phyloP scores from a whole-genome alignment of 2,888 invertebrate species.

The Sinohyriopsis cumingii region DNA sequence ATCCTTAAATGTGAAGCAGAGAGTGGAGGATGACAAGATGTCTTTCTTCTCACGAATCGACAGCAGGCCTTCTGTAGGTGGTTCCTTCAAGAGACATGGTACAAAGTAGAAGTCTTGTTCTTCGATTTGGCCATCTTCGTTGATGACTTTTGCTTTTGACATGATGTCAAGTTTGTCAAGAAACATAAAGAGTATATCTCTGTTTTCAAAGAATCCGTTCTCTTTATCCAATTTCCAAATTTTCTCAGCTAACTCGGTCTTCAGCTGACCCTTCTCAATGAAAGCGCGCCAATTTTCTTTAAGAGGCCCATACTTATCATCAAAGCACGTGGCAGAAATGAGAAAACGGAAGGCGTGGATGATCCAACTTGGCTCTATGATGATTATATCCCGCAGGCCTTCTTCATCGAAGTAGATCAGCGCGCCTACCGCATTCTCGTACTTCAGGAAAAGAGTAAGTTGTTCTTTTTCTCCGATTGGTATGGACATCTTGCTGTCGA shows the following conservation, averaged over 20 bases:
- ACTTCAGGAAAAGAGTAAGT: slow-evolving; percentile 18
- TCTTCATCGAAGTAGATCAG: slow-evolving; percentile 26
- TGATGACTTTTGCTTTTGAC: slow-evolving; percentile 15
- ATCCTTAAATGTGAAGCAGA: slow-evolving; percentile 20
- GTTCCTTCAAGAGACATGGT: slow-evolving; percentile 22
- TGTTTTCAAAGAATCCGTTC: slow-evolving; percentile 24
- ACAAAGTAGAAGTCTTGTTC: slow-evolving; percentile 19
- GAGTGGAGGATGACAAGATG: slow-evolving; percentile 18
- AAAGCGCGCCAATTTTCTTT: slow-evolving; percentile 20
- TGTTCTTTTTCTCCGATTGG: slow-evolving; percentile 24
- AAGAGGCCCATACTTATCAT: slow-evolving; percentile 23
- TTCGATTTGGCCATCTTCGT: slow-evolving; percentile 14
- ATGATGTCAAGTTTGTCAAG: slow-evolving; percentile 29
- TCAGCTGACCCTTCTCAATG: slow-evolving; percentile 18
- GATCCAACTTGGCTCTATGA: slow-evolving; percentile 31
- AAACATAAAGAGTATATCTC: slow-evolving; percentile 19
- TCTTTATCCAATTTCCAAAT: slow-evolving; percentile 24
- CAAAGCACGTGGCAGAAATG: slow-evolving; percentile 25
- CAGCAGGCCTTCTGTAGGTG: slow-evolving; percentile 6
- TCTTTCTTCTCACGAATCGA: neutral
- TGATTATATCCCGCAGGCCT: slow-evolving; percentile 11
- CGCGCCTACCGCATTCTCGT: slow-evolving; percentile 21
- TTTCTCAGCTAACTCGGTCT: slow-evolving; percentile 16
- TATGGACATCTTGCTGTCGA: slow-evolving; percentile 15
- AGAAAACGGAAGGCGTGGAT: slow-evolving; percentile 28